Conservation (phyloP, 2,888 invertebrate species). For the Neoscelio sp. region DNA sequence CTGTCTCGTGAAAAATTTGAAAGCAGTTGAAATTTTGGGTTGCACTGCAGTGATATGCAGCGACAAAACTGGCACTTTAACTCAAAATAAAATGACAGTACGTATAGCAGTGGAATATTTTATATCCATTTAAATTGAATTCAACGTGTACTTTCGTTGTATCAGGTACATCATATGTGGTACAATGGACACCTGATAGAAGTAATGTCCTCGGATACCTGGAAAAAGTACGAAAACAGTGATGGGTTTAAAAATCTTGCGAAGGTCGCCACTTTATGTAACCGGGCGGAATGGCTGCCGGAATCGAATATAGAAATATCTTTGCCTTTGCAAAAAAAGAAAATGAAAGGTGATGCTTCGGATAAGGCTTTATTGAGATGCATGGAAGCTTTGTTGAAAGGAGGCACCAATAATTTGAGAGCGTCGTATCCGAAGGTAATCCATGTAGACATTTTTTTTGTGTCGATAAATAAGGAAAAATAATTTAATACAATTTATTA, state of each 20-base stretch:
- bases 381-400: constrained; percentile 84
- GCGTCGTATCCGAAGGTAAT: constrained; percentile 84
- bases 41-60: constrained; percentile 92
- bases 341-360: constrained; percentile 88
- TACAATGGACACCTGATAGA: constrained; percentile 83
- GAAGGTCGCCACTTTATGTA: constrained; percentile 86
- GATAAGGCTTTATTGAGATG: constrained; percentile 88
- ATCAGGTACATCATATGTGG: constrained; percentile 86
- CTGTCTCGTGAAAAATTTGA: constrained; percentile 91
- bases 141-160: neutral
- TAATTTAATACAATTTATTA: no score
- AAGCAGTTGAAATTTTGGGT: constrained; percentile 91
- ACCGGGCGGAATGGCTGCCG: constrained; percentile 87
- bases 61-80: constrained; percentile 91
- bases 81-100: constrained; percentile 89
- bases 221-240: constrained; percentile 84
- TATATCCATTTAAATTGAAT: neutral
- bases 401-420: constrained; percentile 85
- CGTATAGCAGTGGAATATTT: neutral
- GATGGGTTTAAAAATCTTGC: constrained; percentile 71
- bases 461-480: neutral
- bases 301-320: constrained; percentile 83
- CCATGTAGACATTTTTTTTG: constrained; percentile 2
- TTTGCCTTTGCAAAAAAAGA: constrained; percentile 83
- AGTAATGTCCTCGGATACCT: constrained; percentile 86